Conservation (phyloP, 2,113 vertebrate species). For the Sciurus niger region DNA sequence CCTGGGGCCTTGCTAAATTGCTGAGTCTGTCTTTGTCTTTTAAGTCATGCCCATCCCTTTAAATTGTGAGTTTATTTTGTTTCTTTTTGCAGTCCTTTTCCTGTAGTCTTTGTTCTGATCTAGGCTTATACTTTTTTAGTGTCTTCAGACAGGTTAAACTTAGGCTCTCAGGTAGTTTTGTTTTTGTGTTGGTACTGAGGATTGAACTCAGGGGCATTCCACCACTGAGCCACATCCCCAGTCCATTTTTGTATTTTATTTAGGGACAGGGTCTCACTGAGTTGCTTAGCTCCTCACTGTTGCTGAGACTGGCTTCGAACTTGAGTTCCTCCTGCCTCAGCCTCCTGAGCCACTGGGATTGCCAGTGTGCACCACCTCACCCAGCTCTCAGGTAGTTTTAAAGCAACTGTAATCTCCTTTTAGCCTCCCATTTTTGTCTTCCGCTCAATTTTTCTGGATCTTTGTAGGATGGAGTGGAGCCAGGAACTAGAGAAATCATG, state of each 20-base stretch:
- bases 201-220: too few relatives aligned
- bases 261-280: too few relatives aligned
- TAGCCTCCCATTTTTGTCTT: neutral
- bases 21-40: constrained; percentile 21
- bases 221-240: too few relatives aligned
- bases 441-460: neutral
- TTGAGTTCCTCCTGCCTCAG: too few relatives aligned
- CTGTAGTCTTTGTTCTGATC: constrained; percentile 27
- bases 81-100: neutral
- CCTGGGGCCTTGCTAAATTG: neutral
- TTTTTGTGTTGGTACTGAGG: too few relatives aligned
- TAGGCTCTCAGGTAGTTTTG: constrained; percentile 2
- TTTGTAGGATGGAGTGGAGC: neutral
- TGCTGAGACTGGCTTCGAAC: too few relatives aligned
- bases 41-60: neutral
- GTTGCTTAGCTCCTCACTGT: too few relatives aligned
- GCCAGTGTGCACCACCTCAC: too few relatives aligned
- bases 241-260: too few relatives aligned
- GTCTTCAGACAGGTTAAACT: neutral
- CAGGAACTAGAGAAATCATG: neutral
- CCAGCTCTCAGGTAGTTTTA: neutral
- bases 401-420: neutral
- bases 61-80: neutral
- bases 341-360: too few relatives aligned
- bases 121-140: neutral